These are phyloP conservation scores for Camelus dromedarius DNA, from an alignment of 2,113 vertebrate genomes.

Conservation along the genomic window DNA sequence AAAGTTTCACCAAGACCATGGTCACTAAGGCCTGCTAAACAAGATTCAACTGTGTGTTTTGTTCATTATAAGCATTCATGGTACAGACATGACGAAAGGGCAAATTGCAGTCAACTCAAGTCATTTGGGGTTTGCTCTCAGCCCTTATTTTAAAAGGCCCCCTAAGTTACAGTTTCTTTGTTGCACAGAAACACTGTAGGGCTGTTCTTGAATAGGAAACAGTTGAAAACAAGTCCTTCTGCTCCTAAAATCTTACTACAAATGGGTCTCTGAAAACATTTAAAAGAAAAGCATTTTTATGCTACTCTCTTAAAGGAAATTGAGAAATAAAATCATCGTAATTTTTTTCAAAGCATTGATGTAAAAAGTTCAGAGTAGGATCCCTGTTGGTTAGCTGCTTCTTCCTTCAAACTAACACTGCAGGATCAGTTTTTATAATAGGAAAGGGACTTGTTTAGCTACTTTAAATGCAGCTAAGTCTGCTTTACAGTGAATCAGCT, in stretches of 20 bases:
- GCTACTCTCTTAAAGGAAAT: slow-evolving; percentile 53
- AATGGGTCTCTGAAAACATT: slow-evolving; percentile 50
- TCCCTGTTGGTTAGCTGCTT: background rate
- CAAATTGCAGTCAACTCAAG: background rate
- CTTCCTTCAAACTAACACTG: slow-evolving; percentile 31
- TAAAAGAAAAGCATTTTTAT: slow-evolving; percentile 38
- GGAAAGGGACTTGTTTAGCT: background rate
- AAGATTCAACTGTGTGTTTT: background rate
- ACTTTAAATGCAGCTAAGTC: slow-evolving; percentile 12
- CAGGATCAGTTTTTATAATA: slow-evolving; percentile 35
- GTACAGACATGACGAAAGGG: slow-evolving; percentile 1
- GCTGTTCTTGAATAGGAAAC: background rate
- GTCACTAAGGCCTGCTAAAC: background rate
- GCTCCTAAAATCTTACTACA: slow-evolving; percentile 29
- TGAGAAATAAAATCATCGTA: slow-evolving; percentile 1
- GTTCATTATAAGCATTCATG: background rate
- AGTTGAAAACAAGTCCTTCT: slow-evolving; percentile 55
- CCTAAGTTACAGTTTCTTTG: slow-evolving; percentile 2
- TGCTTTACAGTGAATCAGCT: slow-evolving; percentile 46
- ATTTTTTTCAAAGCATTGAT: background rate
- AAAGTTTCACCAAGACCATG: background rate
- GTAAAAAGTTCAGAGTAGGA: slow-evolving; percentile 6
- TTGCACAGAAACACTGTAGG: slow-evolving; percentile 12
- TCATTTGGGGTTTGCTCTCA: background rate
- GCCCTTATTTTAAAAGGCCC: background rate